Evolutionary conservation across 2,113 vertebrate species (phyloP), one percentile per base, ranked within the genome.

Genomic region (Natator depressus): DNA sequence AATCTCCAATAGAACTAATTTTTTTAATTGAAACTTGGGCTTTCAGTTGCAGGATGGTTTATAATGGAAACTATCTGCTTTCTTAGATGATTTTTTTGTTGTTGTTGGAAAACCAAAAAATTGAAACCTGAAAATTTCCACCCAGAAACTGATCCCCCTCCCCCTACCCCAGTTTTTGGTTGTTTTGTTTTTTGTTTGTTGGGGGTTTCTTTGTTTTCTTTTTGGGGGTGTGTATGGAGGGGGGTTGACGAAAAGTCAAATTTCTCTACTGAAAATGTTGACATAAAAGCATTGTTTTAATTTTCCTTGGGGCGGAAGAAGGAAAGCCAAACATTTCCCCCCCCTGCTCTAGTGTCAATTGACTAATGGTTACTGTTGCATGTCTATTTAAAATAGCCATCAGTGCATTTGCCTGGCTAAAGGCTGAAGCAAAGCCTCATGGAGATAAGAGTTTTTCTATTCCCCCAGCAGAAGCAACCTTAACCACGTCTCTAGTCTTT

Each of bases 1-100:
- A 94, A 85, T 0, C 27, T 83, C 46, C 4, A 47, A 0, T 0
- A 46, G 24, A 78, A 49, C 55, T 19, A 0, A 0, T 0, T 53
- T 94, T 94, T 10, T 42, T 6, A 9, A n/a, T 4, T 59, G 49
- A 91, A 83, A 46, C 17, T 31, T 83, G 38, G 81, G 3, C 27
- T 46, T 83, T 2, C 1, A 13, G 54, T 9, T 1, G 2, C 2
- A 72, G 65, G 65, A 10, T 72, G n/a, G 19, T 72, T 72, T n/a
- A 19, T 72, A 57, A 16, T 7, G 54, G 27, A 85, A 54, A 49
- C 25, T 75, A 1, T 76, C 84, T 22, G 13, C 24, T 27, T 88
- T 50, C 16, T 88, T 91, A 8, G 84, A 14, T 62, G 10, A 4
- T 0, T 0, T 1, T 25, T 0, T 20, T 24, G 38, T 76, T 27